Percentiles rank a stretch among this genome's conserved stretches.
These are phyloP conservation scores for Cerceris ruficornis DNA, from an alignment of 2,888 invertebrate genomes.

Conservation along the genomic window DNA sequence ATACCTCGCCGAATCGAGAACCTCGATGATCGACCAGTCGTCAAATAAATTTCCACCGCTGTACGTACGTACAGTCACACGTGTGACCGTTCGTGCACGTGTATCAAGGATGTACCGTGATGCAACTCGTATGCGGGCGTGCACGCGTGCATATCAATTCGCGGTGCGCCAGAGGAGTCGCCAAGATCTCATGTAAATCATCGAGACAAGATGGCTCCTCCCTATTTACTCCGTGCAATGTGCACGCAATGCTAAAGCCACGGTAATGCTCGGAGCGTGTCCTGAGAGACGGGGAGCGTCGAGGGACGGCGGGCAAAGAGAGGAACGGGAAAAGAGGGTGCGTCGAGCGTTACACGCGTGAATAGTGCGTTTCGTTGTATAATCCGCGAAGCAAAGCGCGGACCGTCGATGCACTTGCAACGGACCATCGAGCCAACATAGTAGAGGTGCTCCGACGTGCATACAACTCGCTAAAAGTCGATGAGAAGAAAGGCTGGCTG, in stretches of 20 bases:
- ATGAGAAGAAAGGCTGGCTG: too few relatives aligned
- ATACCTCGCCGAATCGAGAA: too few relatives aligned
- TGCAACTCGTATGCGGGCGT: constrained; percentile 31
- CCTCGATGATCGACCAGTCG: too few relatives aligned
- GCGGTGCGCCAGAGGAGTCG: constrained; percentile 58
- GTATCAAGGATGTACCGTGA: constrained; percentile 1
- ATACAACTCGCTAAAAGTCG: too few relatives aligned
- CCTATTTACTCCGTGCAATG: constrained; percentile 67
- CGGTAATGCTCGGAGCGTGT: constrained; percentile 54
- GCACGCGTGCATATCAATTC: constrained; percentile 54
- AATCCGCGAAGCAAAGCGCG: constrained; percentile 18
- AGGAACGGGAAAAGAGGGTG: constrained; percentile 14
- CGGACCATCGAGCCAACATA: background rate
- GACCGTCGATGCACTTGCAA: constrained; percentile 38
- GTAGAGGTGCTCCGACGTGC: too few relatives aligned
- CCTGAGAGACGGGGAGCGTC: constrained; percentile 45
- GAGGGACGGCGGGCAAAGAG: background rate
- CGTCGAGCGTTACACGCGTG: constrained; percentile 48
- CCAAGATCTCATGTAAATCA: constrained; percentile 78
- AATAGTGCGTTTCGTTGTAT: constrained; percentile 62
- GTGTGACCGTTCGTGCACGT: background rate
- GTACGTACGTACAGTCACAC: background rate
- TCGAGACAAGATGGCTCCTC: constrained; percentile 73
- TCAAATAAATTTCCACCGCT: too few relatives aligned
- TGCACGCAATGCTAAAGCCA: constrained; percentile 35